These are phyloP conservation scores for Thymelicus lineola DNA, from an alignment of 2,888 invertebrate species.

Conservation along the genomic window DNA sequence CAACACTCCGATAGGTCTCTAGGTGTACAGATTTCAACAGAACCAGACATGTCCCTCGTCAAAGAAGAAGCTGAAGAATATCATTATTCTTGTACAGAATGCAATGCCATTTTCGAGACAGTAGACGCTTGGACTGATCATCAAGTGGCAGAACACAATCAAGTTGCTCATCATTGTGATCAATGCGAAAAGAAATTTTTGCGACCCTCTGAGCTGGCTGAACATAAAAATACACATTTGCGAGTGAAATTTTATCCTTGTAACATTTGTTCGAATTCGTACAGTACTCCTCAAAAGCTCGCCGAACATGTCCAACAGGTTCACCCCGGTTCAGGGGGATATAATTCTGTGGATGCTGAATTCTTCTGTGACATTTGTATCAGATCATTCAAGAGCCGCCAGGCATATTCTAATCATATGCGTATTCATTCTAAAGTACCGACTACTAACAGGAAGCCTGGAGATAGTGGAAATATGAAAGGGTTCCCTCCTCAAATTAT, in stretches of 20 bases:
- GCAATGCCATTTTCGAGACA: conserved; percentile 84
- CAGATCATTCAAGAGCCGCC: conserved; percentile 84
- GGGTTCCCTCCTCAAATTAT: conserved; percentile 76
- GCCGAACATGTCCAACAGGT: conserved; percentile 83
- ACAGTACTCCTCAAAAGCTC: conserved; percentile 86
- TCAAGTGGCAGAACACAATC: conserved; percentile 82
- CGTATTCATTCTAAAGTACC: conserved; percentile 82
- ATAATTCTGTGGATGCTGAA: conserved; percentile 64
- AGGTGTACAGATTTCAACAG: conserved; percentile 55
- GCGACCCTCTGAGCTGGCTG: conserved; percentile 85
- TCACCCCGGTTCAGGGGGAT: conserved; percentile 68
- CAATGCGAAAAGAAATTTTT: conserved; percentile 87
- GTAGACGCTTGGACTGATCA: conserved; percentile 85
- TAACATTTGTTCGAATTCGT: conserved; percentile 84
- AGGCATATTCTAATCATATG: conserved; percentile 83
- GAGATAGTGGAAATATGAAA: conserved; percentile 54
- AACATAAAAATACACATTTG: conserved; percentile 88
- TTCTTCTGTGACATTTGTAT: conserved; percentile 86
- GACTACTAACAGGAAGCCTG: conserved; percentile 78
- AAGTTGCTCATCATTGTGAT: conserved; percentile 83
- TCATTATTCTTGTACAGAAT: conserved; percentile 86
- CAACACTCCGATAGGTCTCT: conserved; percentile 81
- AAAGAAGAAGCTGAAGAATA: conserved; percentile 82
- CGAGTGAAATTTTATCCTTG: conserved; percentile 88
- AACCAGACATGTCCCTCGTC: conserved; percentile 75